Conservation (phyloP, 1,140 invertebrate genomes). For the Paraescarpia echinospica region DNA sequence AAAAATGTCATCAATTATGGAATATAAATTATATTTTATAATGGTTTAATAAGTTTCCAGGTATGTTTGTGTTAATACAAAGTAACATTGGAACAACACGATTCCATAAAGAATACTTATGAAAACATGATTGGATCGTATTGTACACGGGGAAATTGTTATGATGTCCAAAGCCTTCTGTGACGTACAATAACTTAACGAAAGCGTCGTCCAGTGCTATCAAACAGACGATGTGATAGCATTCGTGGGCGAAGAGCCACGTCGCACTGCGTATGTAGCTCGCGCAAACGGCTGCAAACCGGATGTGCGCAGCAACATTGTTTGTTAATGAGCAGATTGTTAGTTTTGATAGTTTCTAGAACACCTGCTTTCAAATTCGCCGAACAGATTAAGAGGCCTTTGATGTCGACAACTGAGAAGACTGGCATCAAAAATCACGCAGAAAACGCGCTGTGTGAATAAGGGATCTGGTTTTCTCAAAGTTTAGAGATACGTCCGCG, state of each 20-base stretch:
- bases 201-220: not conserved
- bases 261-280: not conserved
- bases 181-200: not conserved
- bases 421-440: no score
- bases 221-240: not conserved
- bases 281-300: no score
- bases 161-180: not conserved
- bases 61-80: not conserved
- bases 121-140: not conserved
- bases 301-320: not conserved
- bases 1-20: no score
- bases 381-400: not conserved
- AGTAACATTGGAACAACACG: not conserved
- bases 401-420: not conserved
- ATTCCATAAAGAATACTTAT: not conserved
- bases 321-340: not conserved
- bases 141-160: not conserved
- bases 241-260: not conserved
- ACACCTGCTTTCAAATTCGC: not conserved
- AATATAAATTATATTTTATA: no score
- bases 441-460: not conserved
- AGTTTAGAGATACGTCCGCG: not conserved
- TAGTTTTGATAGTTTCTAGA: not conserved
- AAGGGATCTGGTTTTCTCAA: not conserved
- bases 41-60: no score